Percentiles rank a stretch among this genome's conserved stretches.
phyloP scores from a whole-genome alignment of 2,888 invertebrate species.

The Xestia sexstrigata region DNA sequence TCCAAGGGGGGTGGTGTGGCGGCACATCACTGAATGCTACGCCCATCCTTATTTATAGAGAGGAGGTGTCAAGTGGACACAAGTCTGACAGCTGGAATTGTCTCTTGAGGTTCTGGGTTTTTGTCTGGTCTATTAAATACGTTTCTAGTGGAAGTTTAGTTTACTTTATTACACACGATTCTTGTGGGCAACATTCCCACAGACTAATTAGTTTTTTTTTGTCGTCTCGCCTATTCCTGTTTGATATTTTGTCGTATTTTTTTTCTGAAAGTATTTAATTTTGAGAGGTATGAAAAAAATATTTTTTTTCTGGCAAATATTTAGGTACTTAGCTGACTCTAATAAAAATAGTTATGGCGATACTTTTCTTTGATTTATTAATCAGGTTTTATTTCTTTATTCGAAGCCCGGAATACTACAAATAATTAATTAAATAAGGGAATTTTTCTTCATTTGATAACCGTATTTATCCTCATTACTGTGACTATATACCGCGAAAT shows the following conservation, averaged over 20 bases:
- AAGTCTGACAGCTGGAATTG: too few species aligned
- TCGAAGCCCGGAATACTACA: not conserved
- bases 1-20: too few species aligned
- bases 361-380: conserved; percentile 8
- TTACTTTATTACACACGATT: too few species aligned
- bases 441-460: not conserved
- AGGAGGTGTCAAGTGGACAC: too few species aligned
- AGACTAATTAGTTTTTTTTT: too few species aligned
- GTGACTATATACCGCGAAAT: not conserved
- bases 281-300: conserved; percentile 13
- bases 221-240: too few species aligned
- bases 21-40: too few species aligned
- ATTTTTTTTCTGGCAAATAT: conserved; percentile 22
- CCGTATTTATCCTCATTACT: not conserved
- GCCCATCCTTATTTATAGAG: too few species aligned
- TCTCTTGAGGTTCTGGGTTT: too few species aligned
- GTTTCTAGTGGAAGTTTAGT: too few species aligned
- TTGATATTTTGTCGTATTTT: conserved; percentile 18
- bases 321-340: not conserved
- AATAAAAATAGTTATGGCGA: not conserved
- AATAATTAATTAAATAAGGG: not conserved
- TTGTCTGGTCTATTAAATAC: too few species aligned
- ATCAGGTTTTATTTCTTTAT: not conserved
- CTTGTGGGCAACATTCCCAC: too few species aligned
- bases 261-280: conserved; percentile 28